Percentiles rank a stretch among this genome's conserved stretches.
Evolutionary conservation across 2,888 invertebrate genomes (phyloP).

Genomic region (Aphidoletes aphidimyza): DNA sequence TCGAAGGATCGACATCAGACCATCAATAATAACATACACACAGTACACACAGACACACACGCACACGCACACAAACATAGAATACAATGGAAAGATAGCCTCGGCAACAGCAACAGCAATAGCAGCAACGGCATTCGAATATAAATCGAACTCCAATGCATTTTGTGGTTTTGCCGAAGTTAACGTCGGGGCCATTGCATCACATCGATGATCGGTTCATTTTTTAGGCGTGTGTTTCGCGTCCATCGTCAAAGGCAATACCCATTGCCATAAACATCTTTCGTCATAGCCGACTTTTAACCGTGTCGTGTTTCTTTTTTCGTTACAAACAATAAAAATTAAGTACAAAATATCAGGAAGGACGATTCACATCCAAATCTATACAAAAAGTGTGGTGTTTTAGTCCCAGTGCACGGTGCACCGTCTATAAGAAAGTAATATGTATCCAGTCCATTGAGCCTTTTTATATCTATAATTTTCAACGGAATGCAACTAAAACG

Average conservation of each 20-base stretch:
- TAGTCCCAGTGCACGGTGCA: neutral
- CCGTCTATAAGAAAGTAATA: neutral
- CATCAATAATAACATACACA: conserved; percentile 41
- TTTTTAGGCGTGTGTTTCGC: neutral
- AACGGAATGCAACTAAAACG: neutral
- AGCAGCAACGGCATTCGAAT: neutral
- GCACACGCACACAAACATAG: too few species aligned
- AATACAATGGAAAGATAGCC: too few species aligned
- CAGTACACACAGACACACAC: too few species aligned
- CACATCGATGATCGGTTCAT: neutral
- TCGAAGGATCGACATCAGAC: neutral
- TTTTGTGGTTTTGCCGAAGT: conserved; percentile 47
- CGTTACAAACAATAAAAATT: too few species aligned
- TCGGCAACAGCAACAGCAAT: too few species aligned
- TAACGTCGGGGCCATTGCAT: neutral
- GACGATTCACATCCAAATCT: neutral
- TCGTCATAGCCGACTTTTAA: neutral
- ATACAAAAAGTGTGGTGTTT: too few species aligned
- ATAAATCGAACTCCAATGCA: neutral
- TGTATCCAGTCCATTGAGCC: neutral
- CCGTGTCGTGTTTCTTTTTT: neutral
- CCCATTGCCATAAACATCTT: neutral
- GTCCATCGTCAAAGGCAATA: neutral
- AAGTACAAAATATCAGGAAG: neutral
- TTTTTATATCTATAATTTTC: neutral